Evolutionary conservation across 2,797 vertebrate genomes (phyloP).

Genomic region (Sylvia borin): DNA sequence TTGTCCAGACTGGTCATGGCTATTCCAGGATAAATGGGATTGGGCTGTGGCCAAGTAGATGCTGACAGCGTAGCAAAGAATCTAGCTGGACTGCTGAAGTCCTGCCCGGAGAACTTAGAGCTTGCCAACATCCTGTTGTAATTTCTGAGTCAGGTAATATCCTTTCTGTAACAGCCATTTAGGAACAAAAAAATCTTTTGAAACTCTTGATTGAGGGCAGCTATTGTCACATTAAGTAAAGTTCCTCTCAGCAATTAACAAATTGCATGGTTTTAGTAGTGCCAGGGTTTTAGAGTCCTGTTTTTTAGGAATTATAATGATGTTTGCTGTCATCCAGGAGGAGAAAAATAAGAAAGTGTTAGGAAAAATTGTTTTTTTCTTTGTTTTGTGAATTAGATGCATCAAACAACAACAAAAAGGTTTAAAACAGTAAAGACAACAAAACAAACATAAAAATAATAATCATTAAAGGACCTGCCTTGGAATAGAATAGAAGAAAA

Average conservation of each 20-base stretch:
- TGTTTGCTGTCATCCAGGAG: background rate
- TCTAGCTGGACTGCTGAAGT: background rate
- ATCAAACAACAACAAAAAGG: background rate
- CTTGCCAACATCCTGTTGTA: slow-evolving; percentile 19
- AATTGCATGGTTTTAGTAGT: background rate
- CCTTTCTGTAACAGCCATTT: background rate
- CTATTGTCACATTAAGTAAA: background rate
- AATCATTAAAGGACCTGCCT: background rate
- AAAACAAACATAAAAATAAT: background rate
- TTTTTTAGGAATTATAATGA: background rate
- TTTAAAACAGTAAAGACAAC: background rate
- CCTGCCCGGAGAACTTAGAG: background rate
- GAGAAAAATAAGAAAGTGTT: background rate
- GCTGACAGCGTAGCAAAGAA: background rate
- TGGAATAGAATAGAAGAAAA: background rate
- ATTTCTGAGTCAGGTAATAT: slow-evolving; percentile 21
- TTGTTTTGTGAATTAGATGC: background rate
- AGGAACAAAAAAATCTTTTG: background rate
- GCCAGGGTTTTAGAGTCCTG: background rate
- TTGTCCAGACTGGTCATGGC: background rate
- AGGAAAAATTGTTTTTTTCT: background rate
- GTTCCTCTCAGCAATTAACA: slow-evolving; percentile 6
- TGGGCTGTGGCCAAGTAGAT: slow-evolving; percentile 7
- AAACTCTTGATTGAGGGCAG: slow-evolving; percentile 1
- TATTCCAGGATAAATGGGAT: slow-evolving; percentile 6